Base-by-base conservation (phyloP, 1,140 invertebrate genomes). In the Epicauta chinensis region DNA sequence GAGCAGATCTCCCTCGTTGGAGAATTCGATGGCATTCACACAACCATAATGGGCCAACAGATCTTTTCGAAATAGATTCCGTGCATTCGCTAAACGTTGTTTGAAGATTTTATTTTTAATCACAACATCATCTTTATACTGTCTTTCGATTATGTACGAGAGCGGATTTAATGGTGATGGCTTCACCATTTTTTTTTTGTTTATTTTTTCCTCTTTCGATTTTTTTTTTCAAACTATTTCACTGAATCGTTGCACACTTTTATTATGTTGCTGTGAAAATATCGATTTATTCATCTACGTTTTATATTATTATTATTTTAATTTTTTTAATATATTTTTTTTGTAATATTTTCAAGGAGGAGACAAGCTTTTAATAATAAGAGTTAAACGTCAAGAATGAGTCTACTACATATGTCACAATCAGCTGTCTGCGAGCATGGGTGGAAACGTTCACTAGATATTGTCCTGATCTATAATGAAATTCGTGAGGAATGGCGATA, bases 1-100 rank as follows among this genome's bases (percentile, higher is more conserved):
- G 40, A 97, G 78, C 49, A 84, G 80, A 67, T 90, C 81, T 53
- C 92, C 93, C 72, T 91, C 82, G 43, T 81, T 79, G 3, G 89
- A 93, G 77, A 97, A 97, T 72, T 97, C 93, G 58, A 97, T 88
- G 16, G 93, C 93, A 79, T 97, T 97, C 16, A 97, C 91, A 79
- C 93, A 97, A 58, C 93, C 93, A 77, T 83, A 96, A 76, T 97
- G 93, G 23, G 86, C 87, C 48, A 83, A 75, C 12, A 97, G 75
- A 77, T 96, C 89, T 59, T 87, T 87, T 44, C 85, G 80, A 69
- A 86, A 93, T 12, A 94, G 76, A 71, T 84, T 89, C 64, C 80
- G 80, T 1, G 84, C 83, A 39, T 72, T 71, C 16, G 73, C 69
- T 34, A 87, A 71, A 43, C 84, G 78, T 42, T 81, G 77, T 55